A percentile compares a stretch with the other conserved stretches of the same genome.
These are phyloP conservation scores for Conistra vaccinii DNA, from an alignment of 2,888 invertebrate genomes.

Conservation along the genomic window DNA sequence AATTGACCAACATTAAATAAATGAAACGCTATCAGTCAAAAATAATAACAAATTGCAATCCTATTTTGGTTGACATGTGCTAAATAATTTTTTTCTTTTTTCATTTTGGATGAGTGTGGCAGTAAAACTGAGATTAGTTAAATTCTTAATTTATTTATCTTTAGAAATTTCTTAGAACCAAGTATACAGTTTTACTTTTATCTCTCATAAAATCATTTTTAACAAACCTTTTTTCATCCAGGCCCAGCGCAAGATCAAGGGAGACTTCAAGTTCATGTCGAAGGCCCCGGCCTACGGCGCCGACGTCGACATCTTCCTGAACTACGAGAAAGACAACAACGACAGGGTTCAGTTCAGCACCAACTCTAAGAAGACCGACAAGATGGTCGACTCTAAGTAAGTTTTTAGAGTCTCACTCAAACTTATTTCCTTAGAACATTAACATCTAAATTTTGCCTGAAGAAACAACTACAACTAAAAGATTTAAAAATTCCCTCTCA, in stretches of 20 bases:
- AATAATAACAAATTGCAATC: not conserved
- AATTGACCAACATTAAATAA: not conserved
- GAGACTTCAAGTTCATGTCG: conserved; percentile 91
- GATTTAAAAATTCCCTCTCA: too few relatives aligned
- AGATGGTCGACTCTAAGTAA: conserved; percentile 92
- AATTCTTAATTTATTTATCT: not conserved
- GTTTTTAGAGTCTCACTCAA: conserved; percentile 63
- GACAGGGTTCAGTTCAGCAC: conserved; percentile 93
- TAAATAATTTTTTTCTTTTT: not conserved
- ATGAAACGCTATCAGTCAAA: not conserved
- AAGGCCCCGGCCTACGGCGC: conserved; percentile 91
- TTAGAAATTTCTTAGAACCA: not conserved
- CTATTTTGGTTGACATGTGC: not conserved
- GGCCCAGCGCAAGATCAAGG: conserved; percentile 91
- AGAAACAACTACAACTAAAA: not conserved
- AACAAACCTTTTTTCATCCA: conserved; percentile 67
- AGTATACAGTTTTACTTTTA: too few relatives aligned
- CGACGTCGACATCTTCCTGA: conserved; percentile 92
- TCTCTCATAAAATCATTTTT: not conserved
- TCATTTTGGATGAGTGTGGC: not conserved
- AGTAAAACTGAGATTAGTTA: not conserved
- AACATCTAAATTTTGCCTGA: too few relatives aligned
- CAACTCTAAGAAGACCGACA: conserved; percentile 88
- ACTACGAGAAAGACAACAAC: conserved; percentile 93
- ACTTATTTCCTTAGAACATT: not conserved